phyloP scores from a whole-genome alignment of 2,888 invertebrate genomes.

The Myopa tessellatipennis region DNA sequence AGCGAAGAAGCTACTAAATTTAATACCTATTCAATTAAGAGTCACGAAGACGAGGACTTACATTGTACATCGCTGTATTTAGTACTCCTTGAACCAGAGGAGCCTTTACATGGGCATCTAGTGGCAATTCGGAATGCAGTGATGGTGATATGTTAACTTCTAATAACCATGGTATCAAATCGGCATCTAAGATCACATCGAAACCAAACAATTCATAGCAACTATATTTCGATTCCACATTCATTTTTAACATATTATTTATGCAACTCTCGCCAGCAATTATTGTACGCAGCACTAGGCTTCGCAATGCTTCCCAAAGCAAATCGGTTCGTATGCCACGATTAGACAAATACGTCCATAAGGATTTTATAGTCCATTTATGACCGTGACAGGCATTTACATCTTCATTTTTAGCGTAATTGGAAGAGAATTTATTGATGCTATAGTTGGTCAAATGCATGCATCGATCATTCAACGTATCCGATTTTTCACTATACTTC shows the following conservation, averaged over 20 bases:
- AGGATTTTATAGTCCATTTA: constrained; percentile 83
- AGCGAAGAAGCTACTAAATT: constrained; percentile 2
- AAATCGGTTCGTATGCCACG: constrained; percentile 81
- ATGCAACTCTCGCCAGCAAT: constrained; percentile 87
- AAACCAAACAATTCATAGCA: constrained; percentile 97
- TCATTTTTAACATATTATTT: constrained; percentile 77
- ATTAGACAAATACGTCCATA: constrained; percentile 74
- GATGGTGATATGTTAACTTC: constrained; percentile 95
- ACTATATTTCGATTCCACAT: constrained; percentile 83
- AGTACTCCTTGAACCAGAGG: constrained; percentile 90
- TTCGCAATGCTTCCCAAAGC: constrained; percentile 87
- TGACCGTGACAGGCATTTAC: constrained; percentile 92
- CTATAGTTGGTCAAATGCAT: constrained; percentile 95
- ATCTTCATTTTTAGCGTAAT: constrained; percentile 90
- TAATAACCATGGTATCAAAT: constrained; percentile 93
- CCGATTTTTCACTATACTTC: constrained; percentile 83
- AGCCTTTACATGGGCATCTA: constrained; percentile 94
- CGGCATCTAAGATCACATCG: constrained; percentile 92
- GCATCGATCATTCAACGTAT: constrained; percentile 84
- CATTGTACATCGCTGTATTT: constrained; percentile 92
- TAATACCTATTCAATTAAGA: not conserved
- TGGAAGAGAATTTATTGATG: constrained; percentile 87
- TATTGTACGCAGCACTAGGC: constrained; percentile 93
- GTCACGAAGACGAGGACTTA: constrained; percentile 66
- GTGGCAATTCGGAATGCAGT: constrained; percentile 85